Base-by-base conservation (phyloP, 2,113 vertebrate species). In the Hirundichthys speculiger region DNA sequence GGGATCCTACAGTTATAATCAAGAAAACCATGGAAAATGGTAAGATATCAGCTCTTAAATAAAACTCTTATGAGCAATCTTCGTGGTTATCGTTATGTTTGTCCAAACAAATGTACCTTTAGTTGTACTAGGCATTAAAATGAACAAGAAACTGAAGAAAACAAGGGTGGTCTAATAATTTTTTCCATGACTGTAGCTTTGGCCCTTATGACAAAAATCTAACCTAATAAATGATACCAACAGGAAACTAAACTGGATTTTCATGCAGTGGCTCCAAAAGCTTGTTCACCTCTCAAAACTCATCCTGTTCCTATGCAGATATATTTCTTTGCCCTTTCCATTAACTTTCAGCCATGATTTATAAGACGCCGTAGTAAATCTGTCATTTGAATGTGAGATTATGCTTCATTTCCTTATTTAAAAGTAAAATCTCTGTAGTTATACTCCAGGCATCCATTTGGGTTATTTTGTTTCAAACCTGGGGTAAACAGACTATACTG, bases 391-490 rank as follows among this genome's bases (percentile, higher is more conserved):
- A 18, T 13, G 2, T 30, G n/a, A 67, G 64, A 75, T 62, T 69
- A 53, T 70, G n/a, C n/a, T 57, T 71, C 49, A 68, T 71, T 77
- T 77, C 24, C 60, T 68, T 67, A 51, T 77, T 82, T 49, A 68
- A 27, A 64, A 75, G 18, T 15, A 39, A 73, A 64, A 72, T 60
- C 43, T 64, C 38, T 41, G 40, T 71, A 71, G 46, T 73, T 34
- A 10, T 34, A 34, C 11, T 10, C 7, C 30, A 2, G 30, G 30
- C 55, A 64, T 65, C 68, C 62, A 79, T 87, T 83, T 79, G 64
- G 52, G 25, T 85, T 84, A 89, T 90, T 87, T 87, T 85, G 69
- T 79, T 64, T 85, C 64, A 86, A 65, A 87, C 78, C 54, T 74
- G 45, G 57, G 61, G 40, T 88, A 82, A 86, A 59, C 77, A 73